Evolutionary conservation across 2,888 invertebrate species (phyloP).

Genomic region (Abrostola triplasia): DNA sequence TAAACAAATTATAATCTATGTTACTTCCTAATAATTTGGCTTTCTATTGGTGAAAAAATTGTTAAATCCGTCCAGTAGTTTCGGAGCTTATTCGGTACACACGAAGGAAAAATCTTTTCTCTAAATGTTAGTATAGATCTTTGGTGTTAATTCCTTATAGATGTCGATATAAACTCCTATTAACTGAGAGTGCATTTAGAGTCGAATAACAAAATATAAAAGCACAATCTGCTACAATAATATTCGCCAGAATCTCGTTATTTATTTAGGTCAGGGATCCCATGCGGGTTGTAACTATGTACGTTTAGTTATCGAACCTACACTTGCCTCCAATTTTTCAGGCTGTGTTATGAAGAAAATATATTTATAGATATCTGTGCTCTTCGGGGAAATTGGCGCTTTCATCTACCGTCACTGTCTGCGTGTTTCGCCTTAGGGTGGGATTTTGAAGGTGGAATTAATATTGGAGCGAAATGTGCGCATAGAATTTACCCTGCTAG

Average conservation of each 20-base stretch:
- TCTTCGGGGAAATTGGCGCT: conserved; percentile 49
- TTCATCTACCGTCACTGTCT: conserved; percentile 32
- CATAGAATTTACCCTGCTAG: conserved; percentile 26
- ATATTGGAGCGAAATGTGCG: conserved; percentile 33
- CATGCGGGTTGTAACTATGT: conserved; percentile 23
- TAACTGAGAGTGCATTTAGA: no score
- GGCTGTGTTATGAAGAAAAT: conserved; percentile 29
- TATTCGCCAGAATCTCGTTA: conserved; percentile 17
- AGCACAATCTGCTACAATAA: conserved; percentile 18
- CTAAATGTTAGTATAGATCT: no score
- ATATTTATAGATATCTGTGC: conserved; percentile 36
- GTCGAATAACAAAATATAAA: background rate
- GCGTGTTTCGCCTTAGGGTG: conserved; percentile 31
- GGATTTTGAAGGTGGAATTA: conserved; percentile 29
- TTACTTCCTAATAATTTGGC: no score
- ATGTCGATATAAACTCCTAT: no score
- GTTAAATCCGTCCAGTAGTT: no score
- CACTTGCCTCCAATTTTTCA: conserved; percentile 26
- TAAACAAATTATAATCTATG: no score
- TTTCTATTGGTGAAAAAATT: no score
- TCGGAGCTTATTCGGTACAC: no score
- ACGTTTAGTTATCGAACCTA: conserved; percentile 33
- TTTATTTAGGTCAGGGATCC: conserved; percentile 54
- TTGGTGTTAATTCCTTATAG: no score
- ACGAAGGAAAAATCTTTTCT: no score